A percentile compares a stretch with the other conserved stretches of the same genome.
These are phyloP conservation scores for Silurus aristotelis DNA, from an alignment of 2,797 vertebrate species.

Conservation along the genomic window DNA sequence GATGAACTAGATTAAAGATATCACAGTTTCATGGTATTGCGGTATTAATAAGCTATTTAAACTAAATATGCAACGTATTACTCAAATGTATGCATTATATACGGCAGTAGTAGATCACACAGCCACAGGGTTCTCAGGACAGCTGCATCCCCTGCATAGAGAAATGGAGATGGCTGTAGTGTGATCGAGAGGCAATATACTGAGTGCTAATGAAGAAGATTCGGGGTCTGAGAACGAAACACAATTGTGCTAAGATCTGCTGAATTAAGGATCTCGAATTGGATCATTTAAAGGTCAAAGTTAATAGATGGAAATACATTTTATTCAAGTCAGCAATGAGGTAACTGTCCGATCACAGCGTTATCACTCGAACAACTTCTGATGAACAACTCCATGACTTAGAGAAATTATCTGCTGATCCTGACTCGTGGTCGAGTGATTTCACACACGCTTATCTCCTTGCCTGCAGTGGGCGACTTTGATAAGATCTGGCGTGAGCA, in stretches of 20 bases:
- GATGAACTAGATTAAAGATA: not conserved
- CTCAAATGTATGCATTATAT: not conserved
- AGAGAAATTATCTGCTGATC: not conserved
- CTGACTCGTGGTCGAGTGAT: not conserved
- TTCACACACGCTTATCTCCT: constrained; percentile 19
- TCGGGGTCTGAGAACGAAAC: not conserved
- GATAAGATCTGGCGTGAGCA: constrained; percentile 99
- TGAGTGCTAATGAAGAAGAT: not conserved
- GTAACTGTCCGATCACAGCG: not conserved
- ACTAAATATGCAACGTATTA: not conserved
- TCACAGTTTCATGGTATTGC: not conserved
- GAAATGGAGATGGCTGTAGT: not conserved
- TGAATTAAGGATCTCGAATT: not conserved
- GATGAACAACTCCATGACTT: not conserved
- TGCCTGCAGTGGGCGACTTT: constrained; percentile 89
- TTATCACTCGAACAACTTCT: no score
- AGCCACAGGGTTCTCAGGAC: not conserved
- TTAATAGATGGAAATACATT: not conserved
- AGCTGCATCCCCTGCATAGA: not conserved
- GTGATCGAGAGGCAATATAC: not conserved
- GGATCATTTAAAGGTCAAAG: not conserved
- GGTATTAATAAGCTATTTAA: not conserved
- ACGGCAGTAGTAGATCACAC: not conserved
- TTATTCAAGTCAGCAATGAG: not conserved
- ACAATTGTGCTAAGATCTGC: not conserved